These are phyloP conservation scores for Cephalotes varians DNA, from an alignment of 2,888 invertebrate genomes.

Conservation along the genomic window DNA sequence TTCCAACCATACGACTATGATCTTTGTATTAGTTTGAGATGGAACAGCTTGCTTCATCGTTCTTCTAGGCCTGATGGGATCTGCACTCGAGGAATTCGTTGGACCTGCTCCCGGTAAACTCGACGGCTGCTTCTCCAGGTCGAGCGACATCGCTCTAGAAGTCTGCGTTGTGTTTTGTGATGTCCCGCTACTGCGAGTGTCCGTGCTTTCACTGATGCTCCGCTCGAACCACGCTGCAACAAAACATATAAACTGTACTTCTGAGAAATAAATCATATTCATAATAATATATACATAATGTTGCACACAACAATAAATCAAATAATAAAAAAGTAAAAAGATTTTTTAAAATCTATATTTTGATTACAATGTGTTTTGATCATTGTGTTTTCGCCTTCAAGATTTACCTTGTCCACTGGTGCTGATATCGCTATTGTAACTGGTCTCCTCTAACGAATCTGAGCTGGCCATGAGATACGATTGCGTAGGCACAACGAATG, in stretches of 20 bases:
- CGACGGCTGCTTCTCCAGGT: constrained; percentile 89
- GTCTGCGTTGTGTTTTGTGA: constrained; percentile 86
- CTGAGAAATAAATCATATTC: background rate
- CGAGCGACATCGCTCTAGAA: constrained; percentile 90
- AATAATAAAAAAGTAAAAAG: background rate
- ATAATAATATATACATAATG: background rate
- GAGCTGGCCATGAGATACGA: constrained; percentile 71
- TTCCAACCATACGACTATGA: constrained; percentile 98
- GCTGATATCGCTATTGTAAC: constrained; percentile 79
- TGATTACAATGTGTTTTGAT: too few relatives aligned
- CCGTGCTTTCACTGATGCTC: constrained; percentile 86
- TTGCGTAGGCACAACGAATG: constrained; percentile 95
- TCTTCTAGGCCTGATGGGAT: constrained; percentile 88
- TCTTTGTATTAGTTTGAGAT: constrained; percentile 90
- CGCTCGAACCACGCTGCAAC: constrained; percentile 87
- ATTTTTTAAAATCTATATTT: too few relatives aligned
- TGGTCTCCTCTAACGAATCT: constrained; percentile 79
- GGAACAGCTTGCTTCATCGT: constrained; percentile 87
- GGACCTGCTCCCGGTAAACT: constrained; percentile 82
- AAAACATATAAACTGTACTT: background rate
- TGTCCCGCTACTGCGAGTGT: constrained; percentile 70
- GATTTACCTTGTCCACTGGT: constrained; percentile 78
- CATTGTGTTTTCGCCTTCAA: too few relatives aligned
- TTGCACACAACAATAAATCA: too few relatives aligned
- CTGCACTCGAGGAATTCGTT: constrained; percentile 78